These are phyloP conservation scores for Eucidaris tribuloides DNA, from an alignment of 35 echinoderm and acorn worm genomes.

Conservation along the genomic window DNA sequence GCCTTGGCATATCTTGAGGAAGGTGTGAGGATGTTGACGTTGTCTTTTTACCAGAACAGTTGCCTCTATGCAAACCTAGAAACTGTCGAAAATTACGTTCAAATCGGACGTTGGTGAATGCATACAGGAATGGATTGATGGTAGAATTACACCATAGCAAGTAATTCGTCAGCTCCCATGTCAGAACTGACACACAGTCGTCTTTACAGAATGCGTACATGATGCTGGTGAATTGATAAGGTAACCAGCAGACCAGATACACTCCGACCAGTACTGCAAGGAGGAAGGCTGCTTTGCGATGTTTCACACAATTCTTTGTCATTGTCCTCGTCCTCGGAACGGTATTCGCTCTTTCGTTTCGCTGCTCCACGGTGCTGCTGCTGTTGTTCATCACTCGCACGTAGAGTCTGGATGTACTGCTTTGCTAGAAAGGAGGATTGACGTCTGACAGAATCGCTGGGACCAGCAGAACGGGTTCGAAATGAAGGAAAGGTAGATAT, in stretches of 20 bases:
- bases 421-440: no score
- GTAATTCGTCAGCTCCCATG: constrained; percentile 52
- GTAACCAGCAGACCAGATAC: constrained; percentile 49
- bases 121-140: constrained; percentile 71
- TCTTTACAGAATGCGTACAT: constrained; percentile 13
- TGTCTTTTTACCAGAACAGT: neutral
- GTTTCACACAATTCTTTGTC: neutral
- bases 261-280: constrained; percentile 38
- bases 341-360: no score
- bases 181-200: constrained; percentile 12
- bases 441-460: no score
- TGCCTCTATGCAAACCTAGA: neutral
- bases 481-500: no score
- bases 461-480: no score
- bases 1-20: no score
- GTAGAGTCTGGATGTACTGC: no score
- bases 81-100: constrained; percentile 29
- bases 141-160: constrained; percentile 70
- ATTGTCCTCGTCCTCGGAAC: no score
- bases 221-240: constrained; percentile 38
- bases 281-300: constrained; percentile 50
- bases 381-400: no score
- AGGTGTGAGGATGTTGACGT: no score
- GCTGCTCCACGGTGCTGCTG: no score
- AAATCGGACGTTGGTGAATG: constrained; percentile 38